Evolutionary conservation across 2,888 invertebrate genomes (phyloP).

Genomic region (Dascillus cervinus): DNA sequence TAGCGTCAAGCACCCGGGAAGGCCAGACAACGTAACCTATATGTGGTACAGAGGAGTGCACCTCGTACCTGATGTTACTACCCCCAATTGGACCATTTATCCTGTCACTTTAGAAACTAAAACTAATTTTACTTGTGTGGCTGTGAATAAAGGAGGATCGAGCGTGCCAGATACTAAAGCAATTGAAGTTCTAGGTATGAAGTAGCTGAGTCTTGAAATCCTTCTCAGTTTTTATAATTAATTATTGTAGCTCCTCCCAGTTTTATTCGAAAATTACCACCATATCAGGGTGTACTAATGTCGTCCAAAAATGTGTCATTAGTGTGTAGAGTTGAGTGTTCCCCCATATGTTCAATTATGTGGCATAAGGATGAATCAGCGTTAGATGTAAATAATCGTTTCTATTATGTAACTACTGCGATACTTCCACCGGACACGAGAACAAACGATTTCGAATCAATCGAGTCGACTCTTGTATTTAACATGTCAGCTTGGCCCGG

Average conservation of each 20-base stretch:
- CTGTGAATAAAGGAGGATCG: constrained; percentile 77
- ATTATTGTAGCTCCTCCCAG: constrained; percentile 71
- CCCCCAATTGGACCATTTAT: constrained; percentile 70
- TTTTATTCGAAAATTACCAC: constrained; percentile 75
- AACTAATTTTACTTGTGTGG: constrained; percentile 84
- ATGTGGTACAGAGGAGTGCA: constrained; percentile 76
- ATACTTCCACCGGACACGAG: constrained; percentile 65
- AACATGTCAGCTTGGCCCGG: constrained; percentile 81
- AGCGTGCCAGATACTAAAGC: constrained; percentile 60
- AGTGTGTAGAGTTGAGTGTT: constrained; percentile 84
- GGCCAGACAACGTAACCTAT: constrained; percentile 67
- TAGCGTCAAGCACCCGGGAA: constrained; percentile 72
- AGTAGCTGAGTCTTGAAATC: too few relatives aligned
- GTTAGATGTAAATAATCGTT: constrained; percentile 53
- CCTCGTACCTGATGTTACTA: constrained; percentile 65
- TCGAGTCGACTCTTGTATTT: constrained; percentile 82
- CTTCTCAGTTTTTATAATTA: too few relatives aligned
- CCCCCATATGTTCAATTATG: constrained; percentile 73
- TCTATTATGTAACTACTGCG: constrained; percentile 62
- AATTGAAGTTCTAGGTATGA: constrained; percentile 61
- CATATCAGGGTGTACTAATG: constrained; percentile 73
- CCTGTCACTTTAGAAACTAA: constrained; percentile 79
- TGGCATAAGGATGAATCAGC: constrained; percentile 76
- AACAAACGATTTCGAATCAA: constrained; percentile 82
- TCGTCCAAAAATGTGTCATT: constrained; percentile 61